Percentiles rank a stretch among this genome's conserved stretches.
Conservation (phyloP, 1,140 invertebrate species). For the Drosophila baimaii region DNA sequence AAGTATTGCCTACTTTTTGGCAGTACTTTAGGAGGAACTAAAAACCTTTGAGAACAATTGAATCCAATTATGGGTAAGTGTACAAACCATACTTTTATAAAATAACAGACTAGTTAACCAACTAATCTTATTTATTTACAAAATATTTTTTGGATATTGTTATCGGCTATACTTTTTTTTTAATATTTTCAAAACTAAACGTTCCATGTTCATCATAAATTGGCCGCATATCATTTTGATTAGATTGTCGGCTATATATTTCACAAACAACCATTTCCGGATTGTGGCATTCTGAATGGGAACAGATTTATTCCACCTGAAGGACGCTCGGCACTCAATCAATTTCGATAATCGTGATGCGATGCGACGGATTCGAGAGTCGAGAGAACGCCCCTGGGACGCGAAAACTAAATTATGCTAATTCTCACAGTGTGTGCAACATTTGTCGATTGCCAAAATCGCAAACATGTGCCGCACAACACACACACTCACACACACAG, state of each 20-base stretch:
- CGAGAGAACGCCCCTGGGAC: constrained; percentile 18
- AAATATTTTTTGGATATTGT: too few species aligned
- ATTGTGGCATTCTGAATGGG: background rate
- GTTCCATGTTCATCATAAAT: background rate
- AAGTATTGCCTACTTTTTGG: background rate
- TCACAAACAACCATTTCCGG: constrained; percentile 3
- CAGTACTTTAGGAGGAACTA: background rate
- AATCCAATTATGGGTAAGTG: too few species aligned
- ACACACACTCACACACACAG: constrained; percentile 1
- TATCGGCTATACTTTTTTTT: too few species aligned
- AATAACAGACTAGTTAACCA: too few species aligned
- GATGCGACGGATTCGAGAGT: constrained; percentile 25
- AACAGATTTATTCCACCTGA: constrained; percentile 29
- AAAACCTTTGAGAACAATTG: too few species aligned
- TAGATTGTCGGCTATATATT: constrained; percentile 7
- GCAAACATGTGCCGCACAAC: constrained; percentile 57
- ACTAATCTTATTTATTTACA: too few species aligned
- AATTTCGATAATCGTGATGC: constrained; percentile 37
- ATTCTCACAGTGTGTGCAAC: constrained; percentile 70
- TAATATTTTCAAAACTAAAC: too few species aligned
- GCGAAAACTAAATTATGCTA: constrained; percentile 65
- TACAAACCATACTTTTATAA: too few species aligned
- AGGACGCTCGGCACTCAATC: constrained; percentile 40
- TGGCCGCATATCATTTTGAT: background rate
- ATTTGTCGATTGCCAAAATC: constrained; percentile 77